Percentiles rank a stretch among this genome's conserved stretches.
These are phyloP conservation scores for Cebus imitator DNA, from an alignment of 2,113 vertebrate genomes.

Conservation along the genomic window DNA sequence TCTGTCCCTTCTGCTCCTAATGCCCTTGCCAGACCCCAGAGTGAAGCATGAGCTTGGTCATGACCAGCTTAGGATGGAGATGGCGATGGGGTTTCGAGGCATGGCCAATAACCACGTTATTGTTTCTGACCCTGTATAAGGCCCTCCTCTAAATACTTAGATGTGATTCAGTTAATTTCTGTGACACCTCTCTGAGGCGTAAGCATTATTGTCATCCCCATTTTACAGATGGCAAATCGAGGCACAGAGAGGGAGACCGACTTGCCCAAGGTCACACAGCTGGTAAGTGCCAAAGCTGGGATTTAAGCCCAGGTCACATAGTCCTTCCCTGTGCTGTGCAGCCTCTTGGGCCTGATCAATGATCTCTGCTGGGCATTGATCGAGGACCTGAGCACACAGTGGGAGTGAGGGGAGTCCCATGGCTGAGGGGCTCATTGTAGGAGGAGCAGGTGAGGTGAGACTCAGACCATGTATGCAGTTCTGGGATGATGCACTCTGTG, in stretches of 20 bases:
- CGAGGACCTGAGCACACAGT: background rate
- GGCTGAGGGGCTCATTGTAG: rapidly evolving
- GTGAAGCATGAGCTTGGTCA: background rate
- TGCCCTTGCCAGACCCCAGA: background rate
- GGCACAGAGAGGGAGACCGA: background rate
- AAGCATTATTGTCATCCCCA: background rate
- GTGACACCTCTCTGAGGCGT: too few species aligned
- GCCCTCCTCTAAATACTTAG: background rate
- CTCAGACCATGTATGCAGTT: rapidly evolving
- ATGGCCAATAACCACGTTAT: background rate
- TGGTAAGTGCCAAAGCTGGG: background rate
- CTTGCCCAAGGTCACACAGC: background rate
- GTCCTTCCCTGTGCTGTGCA: background rate
- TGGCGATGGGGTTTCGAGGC: too few species aligned
- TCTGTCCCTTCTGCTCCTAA: background rate
- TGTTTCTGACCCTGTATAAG: background rate
- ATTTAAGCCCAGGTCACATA: background rate
- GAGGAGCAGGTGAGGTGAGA: background rate
- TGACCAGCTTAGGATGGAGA: background rate
- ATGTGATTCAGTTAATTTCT: background rate
- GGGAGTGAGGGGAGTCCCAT: background rate
- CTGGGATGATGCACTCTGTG: rapidly evolving
- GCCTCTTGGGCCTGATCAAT: background rate
- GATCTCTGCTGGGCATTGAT: background rate
- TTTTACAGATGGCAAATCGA: background rate